A percentile compares a stretch with the other conserved stretches of the same genome.
Evolutionary conservation across 2,888 invertebrate species (phyloP).

Genomic region (Dilophus febrilis): DNA sequence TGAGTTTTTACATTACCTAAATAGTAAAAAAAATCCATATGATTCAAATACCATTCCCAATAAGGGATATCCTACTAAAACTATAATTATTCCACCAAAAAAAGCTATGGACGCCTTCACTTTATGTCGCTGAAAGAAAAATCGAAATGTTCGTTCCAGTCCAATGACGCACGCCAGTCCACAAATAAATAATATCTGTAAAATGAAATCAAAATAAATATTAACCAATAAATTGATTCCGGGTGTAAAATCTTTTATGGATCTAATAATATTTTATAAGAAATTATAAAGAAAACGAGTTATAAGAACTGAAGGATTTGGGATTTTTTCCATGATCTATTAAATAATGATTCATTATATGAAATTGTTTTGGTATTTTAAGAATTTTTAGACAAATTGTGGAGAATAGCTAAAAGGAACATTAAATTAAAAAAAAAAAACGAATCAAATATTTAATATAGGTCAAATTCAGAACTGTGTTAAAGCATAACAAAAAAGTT

Average conservation of each 20-base stretch:
- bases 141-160: slow-evolving; percentile 82
- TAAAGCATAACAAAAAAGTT: too few species aligned
- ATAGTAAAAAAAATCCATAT: slow-evolving; percentile 82
- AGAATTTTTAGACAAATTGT: too few species aligned
- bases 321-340: too few species aligned
- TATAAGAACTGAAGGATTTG: too few species aligned
- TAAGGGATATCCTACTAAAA: slow-evolving; percentile 89
- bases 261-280: background rate
- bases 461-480: too few species aligned
- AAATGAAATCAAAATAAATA: slow-evolving; percentile 7
- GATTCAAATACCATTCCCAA: slow-evolving; percentile 92
- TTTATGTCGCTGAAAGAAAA: slow-evolving; percentile 96
- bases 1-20: slow-evolving; percentile 39
- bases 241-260: background rate
- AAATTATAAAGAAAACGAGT: too few species aligned
- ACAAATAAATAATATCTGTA: slow-evolving; percentile 86
- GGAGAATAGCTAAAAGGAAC: too few species aligned
- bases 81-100: slow-evolving; percentile 82
- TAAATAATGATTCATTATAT: too few species aligned
- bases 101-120: slow-evolving; percentile 77
- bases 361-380: too few species aligned
- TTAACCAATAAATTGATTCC: background rate
- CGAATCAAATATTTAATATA: too few species aligned
- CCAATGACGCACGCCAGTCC: slow-evolving; percentile 95
- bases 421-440: too few species aligned